Evolutionary conservation across 2,113 vertebrate species (phyloP).

Genomic region (Percina caprodes): DNA sequence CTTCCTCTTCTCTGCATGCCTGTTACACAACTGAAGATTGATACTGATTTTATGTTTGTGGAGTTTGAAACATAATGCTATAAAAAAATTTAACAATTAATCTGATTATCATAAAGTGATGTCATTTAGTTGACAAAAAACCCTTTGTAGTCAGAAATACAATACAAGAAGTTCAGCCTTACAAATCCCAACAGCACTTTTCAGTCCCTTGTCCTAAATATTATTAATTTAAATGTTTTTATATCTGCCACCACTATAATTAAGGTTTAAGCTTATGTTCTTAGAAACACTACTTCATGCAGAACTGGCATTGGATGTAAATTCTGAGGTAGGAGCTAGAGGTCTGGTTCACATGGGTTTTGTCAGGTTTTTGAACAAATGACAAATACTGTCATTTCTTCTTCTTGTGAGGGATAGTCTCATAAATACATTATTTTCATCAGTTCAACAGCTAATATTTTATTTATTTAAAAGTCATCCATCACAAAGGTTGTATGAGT

Average conservation of each 20-base stretch:
- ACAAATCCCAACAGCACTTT: too few species aligned
- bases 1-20: not conserved
- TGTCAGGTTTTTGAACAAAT: constrained; percentile 15
- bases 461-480: constrained; percentile 17
- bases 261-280: too few species aligned
- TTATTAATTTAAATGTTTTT: not conserved
- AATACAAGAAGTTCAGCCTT: not conserved
- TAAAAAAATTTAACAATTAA: not conserved
- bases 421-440: not conserved
- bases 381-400: constrained; percentile 17
- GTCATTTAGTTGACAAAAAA: not conserved
- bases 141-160: not conserved
- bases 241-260: not conserved
- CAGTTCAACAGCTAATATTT: constrained; percentile 18
- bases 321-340: not conserved
- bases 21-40: not conserved
- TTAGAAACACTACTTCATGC: too few species aligned
- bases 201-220: too few species aligned
- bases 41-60: not conserved
- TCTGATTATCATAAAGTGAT: not conserved
- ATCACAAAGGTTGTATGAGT: constrained; percentile 32
- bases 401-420: constrained; percentile 2
- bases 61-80: not conserved
- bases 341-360: not conserved
- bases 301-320: too few species aligned